Evolutionary conservation across 2,113 vertebrate genomes (phyloP).

Genomic region (Dendropsophus ebraccatus): DNA sequence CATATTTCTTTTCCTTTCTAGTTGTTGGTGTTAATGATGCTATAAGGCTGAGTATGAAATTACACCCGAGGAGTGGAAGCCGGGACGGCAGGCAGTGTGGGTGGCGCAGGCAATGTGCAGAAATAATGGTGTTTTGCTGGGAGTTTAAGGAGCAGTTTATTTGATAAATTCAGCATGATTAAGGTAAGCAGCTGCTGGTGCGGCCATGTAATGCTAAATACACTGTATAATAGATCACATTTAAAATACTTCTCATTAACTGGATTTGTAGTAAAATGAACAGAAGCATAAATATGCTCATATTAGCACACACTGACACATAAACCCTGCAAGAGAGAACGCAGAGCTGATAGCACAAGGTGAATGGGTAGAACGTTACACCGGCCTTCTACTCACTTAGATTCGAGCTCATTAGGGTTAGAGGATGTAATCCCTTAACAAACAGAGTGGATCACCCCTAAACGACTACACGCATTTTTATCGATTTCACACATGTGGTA

Average conservation of each 20-base stretch:
- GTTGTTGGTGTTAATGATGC: not conserved
- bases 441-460: too few relatives aligned
- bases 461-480: too few relatives aligned
- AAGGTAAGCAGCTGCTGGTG: slow-evolving; percentile 45
- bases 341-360: not conserved
- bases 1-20: slow-evolving; percentile 13
- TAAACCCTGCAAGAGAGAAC: not conserved
- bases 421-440: not conserved
- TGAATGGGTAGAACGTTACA: not conserved
- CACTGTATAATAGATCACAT: slow-evolving; percentile 41
- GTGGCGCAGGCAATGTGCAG: slow-evolving; percentile 14
- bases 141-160: slow-evolving; percentile 27
- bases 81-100: not conserved
- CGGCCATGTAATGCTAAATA: slow-evolving; percentile 37
- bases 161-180: slow-evolving; percentile 39
- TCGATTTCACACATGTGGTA: too few relatives aligned
- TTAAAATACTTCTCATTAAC: slow-evolving; percentile 44
- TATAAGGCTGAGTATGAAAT: slow-evolving; percentile 23
- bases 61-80: not conserved
- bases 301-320: slow-evolving; percentile 8
- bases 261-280: slow-evolving; percentile 26
- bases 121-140: slow-evolving; percentile 39
- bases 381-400: not conserved
- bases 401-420: not conserved
- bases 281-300: slow-evolving; percentile 36